phyloP scores from a whole-genome alignment of 2,113 vertebrate species.

The Thamnaconus septentrionalis region DNA sequence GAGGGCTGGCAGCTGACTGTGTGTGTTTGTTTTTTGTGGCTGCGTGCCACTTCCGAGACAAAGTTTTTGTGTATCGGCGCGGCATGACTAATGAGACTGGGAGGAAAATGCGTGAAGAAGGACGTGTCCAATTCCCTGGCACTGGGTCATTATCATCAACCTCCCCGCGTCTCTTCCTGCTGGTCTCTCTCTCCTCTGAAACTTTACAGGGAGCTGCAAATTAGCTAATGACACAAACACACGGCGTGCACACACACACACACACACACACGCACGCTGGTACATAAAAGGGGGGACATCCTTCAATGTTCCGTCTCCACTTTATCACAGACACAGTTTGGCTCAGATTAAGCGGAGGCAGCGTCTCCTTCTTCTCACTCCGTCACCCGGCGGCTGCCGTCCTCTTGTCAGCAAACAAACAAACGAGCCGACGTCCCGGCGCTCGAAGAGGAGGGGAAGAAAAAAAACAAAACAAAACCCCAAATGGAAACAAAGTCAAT shows the following conservation, averaged over 20 bases:
- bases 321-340: conserved; percentile 33
- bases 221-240: conserved; percentile 36
- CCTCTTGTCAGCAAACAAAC: conserved; percentile 40
- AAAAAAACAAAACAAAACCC: neutral
- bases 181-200: conserved; percentile 5
- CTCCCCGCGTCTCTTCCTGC: conserved; percentile 21
- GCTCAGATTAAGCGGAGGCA: conserved; percentile 39
- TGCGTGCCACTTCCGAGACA: no score
- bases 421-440: conserved; percentile 4
- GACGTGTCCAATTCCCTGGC: conserved; percentile 5
- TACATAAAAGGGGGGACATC: conserved; percentile 28
- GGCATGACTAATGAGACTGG: conserved; percentile 12
- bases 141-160: conserved; percentile 19
- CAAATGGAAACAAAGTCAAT: conserved; percentile 45
- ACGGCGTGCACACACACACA: no score
- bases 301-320: conserved; percentile 15
- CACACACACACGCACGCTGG: neutral
- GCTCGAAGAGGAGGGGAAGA: no score
- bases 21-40: no score
- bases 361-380: neutral
- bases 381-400: no score
- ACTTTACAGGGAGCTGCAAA: conserved; percentile 20
- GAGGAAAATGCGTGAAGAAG: conserved; percentile 9
- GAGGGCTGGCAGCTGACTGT: no score
- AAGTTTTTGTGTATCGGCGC: no score